phyloP scores from a whole-genome alignment of 1,140 invertebrate genomes.

The Zaprionus tsacasi region DNA sequence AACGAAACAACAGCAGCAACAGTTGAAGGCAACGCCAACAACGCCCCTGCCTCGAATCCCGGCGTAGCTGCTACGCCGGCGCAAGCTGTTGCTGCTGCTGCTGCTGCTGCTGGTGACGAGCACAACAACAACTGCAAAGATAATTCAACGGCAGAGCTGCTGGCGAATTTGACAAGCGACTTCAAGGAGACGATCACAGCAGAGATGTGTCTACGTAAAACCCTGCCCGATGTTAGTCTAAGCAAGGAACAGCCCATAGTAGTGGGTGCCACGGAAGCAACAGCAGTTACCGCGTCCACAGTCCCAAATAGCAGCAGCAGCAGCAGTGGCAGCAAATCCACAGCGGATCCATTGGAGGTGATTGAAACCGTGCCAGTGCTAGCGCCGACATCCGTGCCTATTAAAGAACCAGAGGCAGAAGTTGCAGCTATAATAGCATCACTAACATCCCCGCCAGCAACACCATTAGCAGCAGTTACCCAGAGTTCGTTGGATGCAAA shows the following conservation, averaged over 20 bases:
- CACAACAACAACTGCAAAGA: conserved; percentile 63
- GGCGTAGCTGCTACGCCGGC: neutral
- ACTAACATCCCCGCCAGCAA: neutral
- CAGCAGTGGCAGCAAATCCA: neutral
- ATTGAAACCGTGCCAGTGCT: neutral
- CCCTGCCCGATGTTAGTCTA: conserved; percentile 68
- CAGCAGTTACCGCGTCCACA: conserved; percentile 2
- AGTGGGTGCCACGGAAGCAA: conserved; percentile 3
- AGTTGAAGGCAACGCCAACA: neutral
- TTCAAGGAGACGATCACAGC: conserved; percentile 75
- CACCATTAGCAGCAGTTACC: neutral
- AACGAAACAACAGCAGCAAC: conserved; percentile 19
- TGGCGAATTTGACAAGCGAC: conserved; percentile 69
- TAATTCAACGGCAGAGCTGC: conserved; percentile 69
- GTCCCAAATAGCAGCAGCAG: neutral
- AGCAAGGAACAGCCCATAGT: conserved; percentile 56
- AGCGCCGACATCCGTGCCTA: neutral
- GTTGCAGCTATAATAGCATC: neutral
- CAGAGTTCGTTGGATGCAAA: conserved; percentile 12
- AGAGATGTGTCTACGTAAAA: conserved; percentile 77
- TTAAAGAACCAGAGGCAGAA: neutral
- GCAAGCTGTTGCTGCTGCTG: neutral
- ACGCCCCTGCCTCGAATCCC: neutral
- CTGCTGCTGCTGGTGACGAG: neutral
- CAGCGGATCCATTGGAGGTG: neutral